A percentile compares a stretch with the other conserved stretches of the same genome.
phyloP scores from a whole-genome alignment of 2,113 vertebrate genomes.

The Greenwoodochromis staneri region DNA sequence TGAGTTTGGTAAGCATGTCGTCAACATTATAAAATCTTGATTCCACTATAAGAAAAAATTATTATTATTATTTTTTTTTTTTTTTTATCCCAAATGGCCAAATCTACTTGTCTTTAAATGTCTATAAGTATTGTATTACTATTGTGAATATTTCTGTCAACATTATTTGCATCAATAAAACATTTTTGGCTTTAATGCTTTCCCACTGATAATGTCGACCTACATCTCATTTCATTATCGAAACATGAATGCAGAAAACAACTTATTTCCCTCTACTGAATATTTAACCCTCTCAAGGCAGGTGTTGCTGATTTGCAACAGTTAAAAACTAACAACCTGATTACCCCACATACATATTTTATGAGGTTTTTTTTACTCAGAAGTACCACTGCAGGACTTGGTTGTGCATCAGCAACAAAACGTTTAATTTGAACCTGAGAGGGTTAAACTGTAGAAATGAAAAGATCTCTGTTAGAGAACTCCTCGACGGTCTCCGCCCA shows the following conservation, averaged over 20 bases:
- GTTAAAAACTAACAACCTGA: not conserved
- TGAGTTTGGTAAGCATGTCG: not conserved
- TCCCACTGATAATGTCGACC: not conserved
- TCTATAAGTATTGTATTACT: not conserved
- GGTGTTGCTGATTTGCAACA: not conserved
- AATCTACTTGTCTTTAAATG: not conserved
- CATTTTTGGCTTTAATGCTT: not conserved
- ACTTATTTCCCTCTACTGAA: not conserved
- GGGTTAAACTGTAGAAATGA: too few relatives aligned
- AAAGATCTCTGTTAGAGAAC: too few relatives aligned
- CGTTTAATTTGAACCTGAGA: too few relatives aligned
- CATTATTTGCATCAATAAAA: not conserved
- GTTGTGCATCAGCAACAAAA: too few relatives aligned
- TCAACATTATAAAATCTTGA: not conserved
- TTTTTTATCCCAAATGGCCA: not conserved
- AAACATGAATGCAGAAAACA: not conserved
- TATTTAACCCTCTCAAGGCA: not conserved
- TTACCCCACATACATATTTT: too few relatives aligned
- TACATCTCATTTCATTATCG: not conserved
- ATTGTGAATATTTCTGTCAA: not conserved
- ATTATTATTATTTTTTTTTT: not conserved
- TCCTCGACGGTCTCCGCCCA: too few relatives aligned
- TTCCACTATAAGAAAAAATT: not conserved
- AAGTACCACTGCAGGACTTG: too few relatives aligned
- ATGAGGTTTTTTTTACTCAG: too few relatives aligned